Evolutionary conservation across 1,140 invertebrate species (phyloP).

Genomic region (Odontomachus brunneus): DNA sequence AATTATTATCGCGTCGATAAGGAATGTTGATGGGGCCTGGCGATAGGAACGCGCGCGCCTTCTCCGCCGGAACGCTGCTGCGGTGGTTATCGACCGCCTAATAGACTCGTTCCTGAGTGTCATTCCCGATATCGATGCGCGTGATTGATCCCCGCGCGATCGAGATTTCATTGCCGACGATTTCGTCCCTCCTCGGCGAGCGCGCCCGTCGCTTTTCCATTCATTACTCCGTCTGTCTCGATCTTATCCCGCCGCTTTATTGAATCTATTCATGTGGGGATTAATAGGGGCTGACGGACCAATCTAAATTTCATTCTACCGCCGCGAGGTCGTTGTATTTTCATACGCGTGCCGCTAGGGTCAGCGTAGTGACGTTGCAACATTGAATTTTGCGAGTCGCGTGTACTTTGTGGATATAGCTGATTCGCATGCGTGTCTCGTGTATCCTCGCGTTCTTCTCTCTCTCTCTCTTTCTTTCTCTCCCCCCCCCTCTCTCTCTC

Average conservation of each 20-base stretch:
- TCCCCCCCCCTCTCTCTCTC: no score
- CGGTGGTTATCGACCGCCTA: constrained; percentile 78
- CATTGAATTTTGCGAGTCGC: not conserved
- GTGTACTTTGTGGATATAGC: not conserved
- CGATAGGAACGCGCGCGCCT: constrained; percentile 74
- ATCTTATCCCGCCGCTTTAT: constrained; percentile 64
- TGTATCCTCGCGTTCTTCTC: not conserved
- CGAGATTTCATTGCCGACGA: constrained; percentile 53
- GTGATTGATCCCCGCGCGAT: constrained; percentile 68
- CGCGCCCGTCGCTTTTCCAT: constrained; percentile 59
- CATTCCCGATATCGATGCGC: constrained; percentile 72
- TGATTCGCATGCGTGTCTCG: not conserved
- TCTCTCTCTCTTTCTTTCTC: no score
- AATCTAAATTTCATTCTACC: constrained; percentile 58
- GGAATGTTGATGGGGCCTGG: constrained; percentile 80
- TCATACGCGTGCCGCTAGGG: not conserved
- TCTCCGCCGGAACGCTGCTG: constrained; percentile 71
- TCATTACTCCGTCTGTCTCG: constrained; percentile 53
- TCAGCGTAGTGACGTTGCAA: constrained; percentile 16
- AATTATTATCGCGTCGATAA: constrained; percentile 83
- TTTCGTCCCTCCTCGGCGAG: not conserved
- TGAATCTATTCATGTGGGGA: constrained; percentile 63
- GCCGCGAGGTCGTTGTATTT: constrained; percentile 35
- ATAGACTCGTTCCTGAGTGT: constrained; percentile 79
- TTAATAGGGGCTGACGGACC: constrained; percentile 61